phyloP scores from a whole-genome alignment of 1,140 invertebrate species.

The Lepidurus packardi region DNA sequence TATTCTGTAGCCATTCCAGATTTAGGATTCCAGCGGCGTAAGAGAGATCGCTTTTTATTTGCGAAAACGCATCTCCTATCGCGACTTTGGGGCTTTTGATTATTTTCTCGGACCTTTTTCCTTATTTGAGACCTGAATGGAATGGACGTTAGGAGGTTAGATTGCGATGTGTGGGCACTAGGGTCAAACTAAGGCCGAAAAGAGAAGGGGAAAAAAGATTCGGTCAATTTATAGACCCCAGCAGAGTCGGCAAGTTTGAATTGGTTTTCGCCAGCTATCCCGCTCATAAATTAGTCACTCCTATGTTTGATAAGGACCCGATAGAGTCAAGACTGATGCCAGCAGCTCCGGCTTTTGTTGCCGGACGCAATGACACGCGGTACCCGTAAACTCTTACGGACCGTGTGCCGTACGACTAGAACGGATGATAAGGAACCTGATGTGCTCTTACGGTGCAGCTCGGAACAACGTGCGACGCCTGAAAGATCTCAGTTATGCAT shows the following conservation, averaged over 20 bases:
- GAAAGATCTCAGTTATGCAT: slow-evolving; percentile 1
- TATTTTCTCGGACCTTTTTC: not conserved
- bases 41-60: too few species aligned
- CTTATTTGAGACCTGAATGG: not conserved
- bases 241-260: slow-evolving; percentile 4
- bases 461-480: not conserved
- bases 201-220: not conserved
- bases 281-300: slow-evolving; percentile 14
- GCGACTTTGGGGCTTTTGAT: not conserved
- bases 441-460: not conserved
- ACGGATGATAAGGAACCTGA: slow-evolving; percentile 15
- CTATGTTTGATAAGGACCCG: not conserved
- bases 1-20: too few species aligned
- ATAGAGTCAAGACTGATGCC: slow-evolving; percentile 18
- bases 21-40: too few species aligned
- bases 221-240: not conserved
- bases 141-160: not conserved
- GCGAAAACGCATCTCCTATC: not conserved
- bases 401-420: not conserved
- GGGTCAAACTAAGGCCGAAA: not conserved
- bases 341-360: not conserved
- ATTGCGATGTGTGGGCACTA: slow-evolving; percentile 7
- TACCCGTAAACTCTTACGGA: not conserved
- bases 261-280: slow-evolving; percentile 1
- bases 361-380: not conserved